These are phyloP conservation scores for Mus pahari DNA, from an alignment of 2,113 vertebrate species.

Conservation along the genomic window DNA sequence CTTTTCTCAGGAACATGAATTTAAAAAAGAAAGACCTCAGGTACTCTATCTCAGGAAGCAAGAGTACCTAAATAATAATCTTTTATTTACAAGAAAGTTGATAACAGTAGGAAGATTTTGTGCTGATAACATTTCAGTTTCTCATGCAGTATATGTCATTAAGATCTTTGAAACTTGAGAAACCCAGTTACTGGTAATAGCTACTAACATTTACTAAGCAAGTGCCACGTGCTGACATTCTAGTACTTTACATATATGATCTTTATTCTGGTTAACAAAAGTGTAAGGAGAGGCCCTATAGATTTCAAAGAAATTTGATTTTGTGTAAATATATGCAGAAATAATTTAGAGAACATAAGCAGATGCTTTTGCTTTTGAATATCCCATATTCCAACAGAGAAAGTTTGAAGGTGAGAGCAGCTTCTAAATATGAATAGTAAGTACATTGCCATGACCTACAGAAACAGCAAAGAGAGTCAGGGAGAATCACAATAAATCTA, in stretches of 20 bases:
- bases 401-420: not conserved
- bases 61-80: not conserved
- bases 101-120: not conserved
- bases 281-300: not conserved
- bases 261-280: not conserved
- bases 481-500: not conserved
- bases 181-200: not conserved
- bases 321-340: not conserved
- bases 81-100: not conserved
- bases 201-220: not conserved
- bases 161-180: not conserved
- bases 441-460: fast-evolving
- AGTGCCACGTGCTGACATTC: not conserved
- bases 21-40: not conserved
- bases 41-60: not conserved
- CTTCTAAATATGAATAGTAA: not conserved
- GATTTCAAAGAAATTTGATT: not conserved
- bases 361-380: not conserved
- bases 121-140: not conserved
- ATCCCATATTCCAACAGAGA: not conserved
- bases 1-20: not conserved
- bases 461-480: too few species aligned
- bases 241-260: not conserved
- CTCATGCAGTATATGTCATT: not conserved
- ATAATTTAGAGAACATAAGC: not conserved